Evolutionary conservation across 2,888 invertebrate species (phyloP), one percentile per base, ranked within the genome.

Genomic region (Achlya flavicornis): DNA sequence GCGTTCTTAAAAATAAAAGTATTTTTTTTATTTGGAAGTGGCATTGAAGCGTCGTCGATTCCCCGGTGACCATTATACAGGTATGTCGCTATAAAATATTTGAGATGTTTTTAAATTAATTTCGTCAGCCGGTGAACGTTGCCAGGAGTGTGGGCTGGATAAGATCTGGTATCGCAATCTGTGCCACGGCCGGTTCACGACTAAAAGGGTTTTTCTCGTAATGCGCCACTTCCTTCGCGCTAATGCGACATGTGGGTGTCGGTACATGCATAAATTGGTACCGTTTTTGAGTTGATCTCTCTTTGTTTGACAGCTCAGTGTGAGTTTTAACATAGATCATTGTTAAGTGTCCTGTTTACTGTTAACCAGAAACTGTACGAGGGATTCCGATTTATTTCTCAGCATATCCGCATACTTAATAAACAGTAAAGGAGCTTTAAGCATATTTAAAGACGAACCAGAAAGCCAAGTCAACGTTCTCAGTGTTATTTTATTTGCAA

Each of bases 101-200:
- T 81, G 81, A 80, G 84, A 84, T 79, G 80, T 82, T 83, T 78
- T 76, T 77, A 75, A 78, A 26, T 41, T 60, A 81, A 77, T 77
- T 75, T 77, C 75, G 75, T 74, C 67, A 72, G 74, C 12, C 41
- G 67, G 76, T 68, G 71, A 60, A 70, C 66, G 72, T 64, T 89
- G 90, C 88, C 90, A 90, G 85, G 77, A 77, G 87, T 86, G 92
- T 91, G 88, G 91, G 91, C 75, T 70, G 86, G 75, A 81, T 78
- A 76, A 77, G 74, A 82, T 79, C 53, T 53, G 16, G 62, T 72
- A 74, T 72, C 69, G 79, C 79, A 72, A 91, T 86, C 81, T 86
- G 77, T 87, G 90, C 86, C 91, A 87, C 79, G 90, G 90, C 73
- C 88, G 78, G 74, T 75, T 72, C 72, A 67, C 71, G 66, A 48